phyloP scores from a whole-genome alignment of 2,888 invertebrate genomes.

The Hydrotaea cyrtoneurina region DNA sequence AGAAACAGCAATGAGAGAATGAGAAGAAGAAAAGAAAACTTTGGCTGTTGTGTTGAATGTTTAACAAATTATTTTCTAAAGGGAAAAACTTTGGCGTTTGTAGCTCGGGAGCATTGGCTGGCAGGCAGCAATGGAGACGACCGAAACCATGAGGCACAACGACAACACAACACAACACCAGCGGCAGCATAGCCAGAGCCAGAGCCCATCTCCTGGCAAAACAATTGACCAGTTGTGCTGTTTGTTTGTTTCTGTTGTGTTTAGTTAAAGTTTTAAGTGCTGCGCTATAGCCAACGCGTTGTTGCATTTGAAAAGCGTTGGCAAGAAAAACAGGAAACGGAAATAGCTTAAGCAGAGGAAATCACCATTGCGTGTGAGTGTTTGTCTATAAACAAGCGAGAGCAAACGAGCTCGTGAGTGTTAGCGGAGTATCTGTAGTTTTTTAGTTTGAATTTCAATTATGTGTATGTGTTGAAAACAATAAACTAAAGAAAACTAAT shows the following conservation, averaged over 20 bases:
- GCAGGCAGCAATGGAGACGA: neutral
- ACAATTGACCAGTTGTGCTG: slow-evolving; percentile 32
- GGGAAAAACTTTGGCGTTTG: slow-evolving; percentile 47
- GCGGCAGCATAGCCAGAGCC: too few relatives aligned
- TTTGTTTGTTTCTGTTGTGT: slow-evolving; percentile 36
- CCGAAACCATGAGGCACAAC: neutral
- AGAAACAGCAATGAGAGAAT: neutral
- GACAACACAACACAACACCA: too few relatives aligned
- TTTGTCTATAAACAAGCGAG: slow-evolving; percentile 34
- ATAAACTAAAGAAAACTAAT: too few relatives aligned
- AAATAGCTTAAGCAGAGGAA: slow-evolving; percentile 42
- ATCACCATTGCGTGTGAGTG: slow-evolving; percentile 1
- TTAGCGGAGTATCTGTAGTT: neutral
- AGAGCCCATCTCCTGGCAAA: neutral
- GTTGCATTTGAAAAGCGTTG: neutral
- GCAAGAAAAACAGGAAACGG: slow-evolving; percentile 46
- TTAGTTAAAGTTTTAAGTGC: slow-evolving; percentile 47
- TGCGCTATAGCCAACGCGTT: neutral
- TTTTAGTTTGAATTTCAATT: neutral
- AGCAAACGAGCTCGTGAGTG: neutral
- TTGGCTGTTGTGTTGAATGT: slow-evolving; percentile 20
- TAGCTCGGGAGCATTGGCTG: neutral
- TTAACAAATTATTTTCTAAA: slow-evolving; percentile 49
- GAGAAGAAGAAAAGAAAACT: neutral
- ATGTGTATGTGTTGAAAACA: neutral